phyloP scores from a whole-genome alignment of 2,888 invertebrate genomes.

The Trissoscelio sp. region DNA sequence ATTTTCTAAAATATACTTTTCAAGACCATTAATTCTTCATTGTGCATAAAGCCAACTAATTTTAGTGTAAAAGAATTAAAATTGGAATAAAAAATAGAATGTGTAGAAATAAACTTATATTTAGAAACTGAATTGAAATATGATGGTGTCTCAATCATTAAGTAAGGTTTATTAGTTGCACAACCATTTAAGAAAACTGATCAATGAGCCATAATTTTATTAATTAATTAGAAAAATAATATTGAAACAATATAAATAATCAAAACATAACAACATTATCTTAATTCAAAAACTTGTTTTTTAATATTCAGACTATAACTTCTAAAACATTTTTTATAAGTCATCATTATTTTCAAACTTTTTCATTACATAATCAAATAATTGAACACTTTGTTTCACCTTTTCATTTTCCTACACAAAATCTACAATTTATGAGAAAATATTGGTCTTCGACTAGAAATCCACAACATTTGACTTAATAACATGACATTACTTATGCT shows the following conservation, averaged over 20 bases:
- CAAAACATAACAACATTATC: too few species aligned
- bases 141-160: background rate
- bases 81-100: background rate
- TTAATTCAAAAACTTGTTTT: too few species aligned
- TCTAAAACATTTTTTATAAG: too few species aligned
- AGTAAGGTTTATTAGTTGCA: background rate
- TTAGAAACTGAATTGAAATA: background rate
- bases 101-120: background rate
- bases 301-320: too few species aligned
- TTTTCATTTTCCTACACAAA: background rate
- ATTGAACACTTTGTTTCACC: too few species aligned
- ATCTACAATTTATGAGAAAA: background rate
- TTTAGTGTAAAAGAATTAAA: background rate
- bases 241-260: too few species aligned
- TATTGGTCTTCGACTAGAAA: background rate
- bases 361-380: too few species aligned
- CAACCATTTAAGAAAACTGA: background rate
- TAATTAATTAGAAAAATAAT: too few species aligned
- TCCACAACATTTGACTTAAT: conserved; percentile 4
- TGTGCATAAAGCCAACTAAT: background rate
- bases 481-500: conserved; percentile 13
- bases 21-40: too few species aligned
- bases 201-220: background rate
- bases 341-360: too few species aligned
- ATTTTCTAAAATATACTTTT: background rate